A percentile compares a stretch with the other conserved stretches of the same genome.
Evolutionary conservation across 2,888 invertebrate species (phyloP).

Genomic region (Clepsis dumicolana): DNA sequence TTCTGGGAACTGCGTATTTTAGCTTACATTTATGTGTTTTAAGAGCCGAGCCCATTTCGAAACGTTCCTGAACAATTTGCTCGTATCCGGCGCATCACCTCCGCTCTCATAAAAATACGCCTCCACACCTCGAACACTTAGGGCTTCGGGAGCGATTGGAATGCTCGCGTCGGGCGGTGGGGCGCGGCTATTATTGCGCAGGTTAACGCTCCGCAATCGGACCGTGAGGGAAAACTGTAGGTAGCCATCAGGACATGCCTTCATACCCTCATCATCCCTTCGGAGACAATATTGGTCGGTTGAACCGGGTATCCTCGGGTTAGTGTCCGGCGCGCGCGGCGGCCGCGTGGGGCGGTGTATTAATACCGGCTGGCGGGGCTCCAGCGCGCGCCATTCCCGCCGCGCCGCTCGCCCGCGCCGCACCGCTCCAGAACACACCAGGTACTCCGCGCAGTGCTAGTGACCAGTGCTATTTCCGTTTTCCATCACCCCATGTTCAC

Average conservation of each 20-base stretch:
- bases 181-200: slow-evolving; percentile 49
- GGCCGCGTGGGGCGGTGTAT: slow-evolving; percentile 19
- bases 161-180: slow-evolving; percentile 4
- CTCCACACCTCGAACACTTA: background rate
- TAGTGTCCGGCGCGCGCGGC: background rate
- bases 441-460: background rate
- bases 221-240: slow-evolving; percentile 37
- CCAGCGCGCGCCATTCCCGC: slow-evolving; percentile 48
- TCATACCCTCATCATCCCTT: background rate
- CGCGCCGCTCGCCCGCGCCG: slow-evolving; percentile 26
- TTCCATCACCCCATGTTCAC: background rate
- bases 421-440: background rate
- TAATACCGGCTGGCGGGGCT: slow-evolving; percentile 21
- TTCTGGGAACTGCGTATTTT: background rate
- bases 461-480: slow-evolving; percentile 10
- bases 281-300: background rate
- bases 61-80: background rate
- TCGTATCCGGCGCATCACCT: background rate
- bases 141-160: background rate
- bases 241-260: background rate
- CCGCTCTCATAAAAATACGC: background rate
- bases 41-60: too few species aligned
- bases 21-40: background rate
- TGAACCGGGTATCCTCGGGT: background rate
- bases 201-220: slow-evolving; percentile 60